Evolutionary conservation across 2,797 vertebrate species (phyloP).

Genomic region (Pseudochirops cupreus): DNA sequence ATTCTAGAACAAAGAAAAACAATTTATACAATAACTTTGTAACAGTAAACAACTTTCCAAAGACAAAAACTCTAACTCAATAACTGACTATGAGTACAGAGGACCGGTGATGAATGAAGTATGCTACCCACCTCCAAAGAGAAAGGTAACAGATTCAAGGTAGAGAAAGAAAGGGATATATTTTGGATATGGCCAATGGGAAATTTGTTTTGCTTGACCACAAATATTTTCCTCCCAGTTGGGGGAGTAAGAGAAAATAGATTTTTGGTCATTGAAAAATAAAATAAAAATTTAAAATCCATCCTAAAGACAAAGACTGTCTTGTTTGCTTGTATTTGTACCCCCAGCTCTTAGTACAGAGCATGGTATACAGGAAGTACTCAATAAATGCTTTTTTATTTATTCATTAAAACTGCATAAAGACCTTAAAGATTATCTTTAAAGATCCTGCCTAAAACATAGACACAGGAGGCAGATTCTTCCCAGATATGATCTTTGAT

Average conservation of each 20-base stretch:
- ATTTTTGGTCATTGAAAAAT: not conserved
- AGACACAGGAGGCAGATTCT: not conserved
- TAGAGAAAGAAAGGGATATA: not conserved
- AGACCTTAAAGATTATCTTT: not conserved
- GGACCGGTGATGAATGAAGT: not conserved
- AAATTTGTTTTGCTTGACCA: not conserved
- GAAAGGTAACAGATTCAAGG: not conserved
- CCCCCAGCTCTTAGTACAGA: not conserved
- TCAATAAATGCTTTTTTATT: not conserved
- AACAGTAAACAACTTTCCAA: not conserved
- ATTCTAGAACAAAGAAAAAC: not conserved
- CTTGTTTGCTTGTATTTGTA: not conserved
- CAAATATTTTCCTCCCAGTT: not conserved
- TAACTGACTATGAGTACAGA: not conserved
- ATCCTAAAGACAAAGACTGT: not conserved
- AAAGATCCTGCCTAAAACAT: not conserved
- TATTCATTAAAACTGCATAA: not conserved
- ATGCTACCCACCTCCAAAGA: not conserved
- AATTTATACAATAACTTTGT: not conserved
- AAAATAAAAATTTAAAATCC: not conserved
- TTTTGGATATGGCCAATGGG: not conserved
- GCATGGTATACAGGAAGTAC: not conserved
- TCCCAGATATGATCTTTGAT: not conserved
- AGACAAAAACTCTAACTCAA: not conserved
- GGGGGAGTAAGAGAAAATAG: not conserved